Conservation (phyloP, 1,140 invertebrate genomes). For the Sinonovacula constricta region DNA sequence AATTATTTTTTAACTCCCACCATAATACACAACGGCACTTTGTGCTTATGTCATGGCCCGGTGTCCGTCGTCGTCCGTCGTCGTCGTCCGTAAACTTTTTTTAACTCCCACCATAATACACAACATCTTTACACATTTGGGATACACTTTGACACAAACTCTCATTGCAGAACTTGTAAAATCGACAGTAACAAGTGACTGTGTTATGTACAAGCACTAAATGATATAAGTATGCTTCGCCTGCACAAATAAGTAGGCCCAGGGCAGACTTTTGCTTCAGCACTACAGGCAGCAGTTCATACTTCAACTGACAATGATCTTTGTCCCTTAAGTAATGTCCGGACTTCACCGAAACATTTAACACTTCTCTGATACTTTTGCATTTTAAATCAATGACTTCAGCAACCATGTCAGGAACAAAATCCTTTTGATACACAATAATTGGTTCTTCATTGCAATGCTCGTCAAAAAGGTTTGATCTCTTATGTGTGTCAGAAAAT, state of each 20-base stretch:
- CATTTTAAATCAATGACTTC: constrained; percentile 1
- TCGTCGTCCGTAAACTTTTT: not conserved
- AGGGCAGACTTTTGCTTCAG: not conserved
- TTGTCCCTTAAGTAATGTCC: not conserved
- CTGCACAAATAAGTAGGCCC: not conserved
- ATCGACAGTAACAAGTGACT: not conserved
- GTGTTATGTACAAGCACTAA: constrained; percentile 1
- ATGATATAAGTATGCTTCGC: constrained; percentile 1
- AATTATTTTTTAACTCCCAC: constrained; percentile 1
- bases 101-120: constrained; percentile 1
- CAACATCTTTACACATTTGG: constrained; percentile 1
- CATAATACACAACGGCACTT: not conserved
- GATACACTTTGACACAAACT: constrained; percentile 1
- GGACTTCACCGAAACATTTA: not conserved
- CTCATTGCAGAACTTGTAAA: constrained; percentile 1
- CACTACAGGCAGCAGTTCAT: not conserved
- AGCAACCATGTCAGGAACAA: constrained; percentile 29
- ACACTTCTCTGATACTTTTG: constrained; percentile 1
- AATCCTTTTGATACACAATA: constrained; percentile 25
- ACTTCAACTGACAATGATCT: constrained; percentile 1
- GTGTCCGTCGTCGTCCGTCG: not conserved
- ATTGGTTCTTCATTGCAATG: not conserved
- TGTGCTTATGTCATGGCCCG: not conserved
- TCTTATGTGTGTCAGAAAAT: too few species aligned
- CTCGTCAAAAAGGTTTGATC: constrained; percentile 12